Base-by-base conservation (phyloP, 2,797 vertebrate genomes). In the Eurystomus glaucurus region DNA sequence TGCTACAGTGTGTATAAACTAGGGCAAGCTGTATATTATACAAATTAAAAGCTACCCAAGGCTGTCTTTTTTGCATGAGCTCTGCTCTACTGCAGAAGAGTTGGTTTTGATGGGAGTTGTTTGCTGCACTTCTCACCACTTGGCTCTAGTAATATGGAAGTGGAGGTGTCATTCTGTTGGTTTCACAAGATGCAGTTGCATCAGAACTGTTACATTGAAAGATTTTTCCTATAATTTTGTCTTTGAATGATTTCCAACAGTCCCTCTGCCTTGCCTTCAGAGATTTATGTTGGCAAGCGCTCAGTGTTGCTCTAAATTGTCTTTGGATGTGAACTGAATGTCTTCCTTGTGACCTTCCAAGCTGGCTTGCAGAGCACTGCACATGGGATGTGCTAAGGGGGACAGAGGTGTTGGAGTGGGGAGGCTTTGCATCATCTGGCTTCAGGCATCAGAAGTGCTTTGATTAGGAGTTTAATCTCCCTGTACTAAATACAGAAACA, bases 1-100 rank as follows among this genome's bases (percentile, higher is more conserved):
- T 75, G 39, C 92, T 80, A 81, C 86, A 85, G 78, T 37, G 35
- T 51, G 64, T 68, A 33, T 90, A 96, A 96, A 97, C 88, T 96
- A 96, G 97, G 96, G 75, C 94, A 95, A 91, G 78, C 84, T 83
- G 57, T 61, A 69, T 69, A 75, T 77, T 83, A n/a, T 16, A 96
- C 61, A 96, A 97, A 92, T 94, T 89, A 89, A 94, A 96, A 88
- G 75, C 71, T 69, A 92, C 65, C 57, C 71, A 75, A 75, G 68
- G 60, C 92, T 95, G 83, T 77, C 9, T 0, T 68, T 26, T 31
- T 75, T 75, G 23, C 39, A 6, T 0, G 13, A 66, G 55, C 48
- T 86, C 65, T 91, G 43, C 26, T 81, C 15, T 85, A 3, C 41
- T 94, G 90, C 43, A 41, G 66, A 62, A 58, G 52, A 81, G 26